Conservation (phyloP, 2,888 invertebrate species). For the Parthenolecanium corni region DNA sequence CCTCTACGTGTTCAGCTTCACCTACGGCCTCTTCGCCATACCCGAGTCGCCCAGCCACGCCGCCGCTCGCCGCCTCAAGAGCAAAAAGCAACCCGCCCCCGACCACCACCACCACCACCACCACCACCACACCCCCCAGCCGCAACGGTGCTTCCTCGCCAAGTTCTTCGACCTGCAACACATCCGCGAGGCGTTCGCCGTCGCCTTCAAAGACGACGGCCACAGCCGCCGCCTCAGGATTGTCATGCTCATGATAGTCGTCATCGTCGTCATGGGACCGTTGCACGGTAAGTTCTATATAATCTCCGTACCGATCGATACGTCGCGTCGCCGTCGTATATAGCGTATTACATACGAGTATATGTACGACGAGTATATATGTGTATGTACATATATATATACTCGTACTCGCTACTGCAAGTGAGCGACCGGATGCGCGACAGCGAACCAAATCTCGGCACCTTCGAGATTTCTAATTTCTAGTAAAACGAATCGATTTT, state of each 20-base stretch:
- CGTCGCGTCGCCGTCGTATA: too few relatives aligned
- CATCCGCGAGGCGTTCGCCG: conserved; percentile 62
- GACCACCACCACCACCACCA: conserved; percentile 9
- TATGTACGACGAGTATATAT: too few relatives aligned
- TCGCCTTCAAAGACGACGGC: conserved; percentile 66
- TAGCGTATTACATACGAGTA: too few relatives aligned
- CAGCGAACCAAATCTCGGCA: too few relatives aligned
- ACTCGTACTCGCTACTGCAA: too few relatives aligned
- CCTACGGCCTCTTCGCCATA: conserved; percentile 60
- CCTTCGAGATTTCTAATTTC: too few relatives aligned
- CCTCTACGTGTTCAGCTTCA: conserved; percentile 60
- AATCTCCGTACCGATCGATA: too few relatives aligned
- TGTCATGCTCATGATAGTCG: conserved; percentile 63
- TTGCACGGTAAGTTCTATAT: conserved; percentile 56
- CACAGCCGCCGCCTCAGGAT: conserved; percentile 62
- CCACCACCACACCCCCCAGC: too few relatives aligned
- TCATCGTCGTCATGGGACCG: conserved; percentile 75
- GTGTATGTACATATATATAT: too few relatives aligned
- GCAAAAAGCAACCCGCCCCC: not conserved
- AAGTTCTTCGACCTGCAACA: conserved; percentile 68
- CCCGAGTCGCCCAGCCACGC: conserved; percentile 43
- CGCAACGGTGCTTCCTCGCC: conserved; percentile 42
- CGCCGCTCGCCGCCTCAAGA: not conserved
- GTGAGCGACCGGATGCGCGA: too few relatives aligned
- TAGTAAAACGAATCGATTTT: too few relatives aligned